Conservation (phyloP, 2,888 invertebrate genomes). For the Macroteleia sp. region DNA sequence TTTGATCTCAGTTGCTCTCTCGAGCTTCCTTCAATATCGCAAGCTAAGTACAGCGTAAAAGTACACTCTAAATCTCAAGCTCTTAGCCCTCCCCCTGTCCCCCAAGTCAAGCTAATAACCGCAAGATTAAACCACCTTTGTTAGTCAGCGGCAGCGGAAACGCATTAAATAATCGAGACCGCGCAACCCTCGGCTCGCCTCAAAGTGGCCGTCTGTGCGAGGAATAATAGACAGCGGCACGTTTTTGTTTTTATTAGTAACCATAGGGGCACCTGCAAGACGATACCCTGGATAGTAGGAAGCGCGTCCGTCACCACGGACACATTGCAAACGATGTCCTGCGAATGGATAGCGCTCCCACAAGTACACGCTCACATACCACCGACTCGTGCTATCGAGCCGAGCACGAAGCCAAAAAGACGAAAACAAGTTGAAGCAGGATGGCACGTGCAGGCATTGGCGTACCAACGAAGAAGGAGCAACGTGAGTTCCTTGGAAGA, state of each 20-base stretch:
- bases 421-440: constrained; percentile 45
- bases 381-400: constrained; percentile 41
- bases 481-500: constrained; percentile 50
- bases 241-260: constrained; percentile 49
- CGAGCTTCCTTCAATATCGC: constrained; percentile 32
- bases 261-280: constrained; percentile 43
- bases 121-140: constrained; percentile 57
- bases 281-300: constrained; percentile 24
- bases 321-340: constrained; percentile 48
- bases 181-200: background rate
- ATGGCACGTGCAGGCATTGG: background rate
- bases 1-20: constrained; percentile 39
- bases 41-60: constrained; percentile 44
- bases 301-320: constrained; percentile 54
- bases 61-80: constrained; percentile 35
- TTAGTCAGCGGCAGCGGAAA: constrained; percentile 47
- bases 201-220: constrained; percentile 34
- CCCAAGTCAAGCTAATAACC: constrained; percentile 53
- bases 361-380: constrained; percentile 52
- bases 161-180: constrained; percentile 45
- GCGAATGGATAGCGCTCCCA: constrained; percentile 51
- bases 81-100: constrained; percentile 26
- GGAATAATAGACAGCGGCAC: constrained; percentile 26
- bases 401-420: constrained; percentile 42
- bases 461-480: constrained; percentile 8